Evolutionary conservation across 2,113 vertebrate species (phyloP).

Genomic region (Menidia beryllina): DNA sequence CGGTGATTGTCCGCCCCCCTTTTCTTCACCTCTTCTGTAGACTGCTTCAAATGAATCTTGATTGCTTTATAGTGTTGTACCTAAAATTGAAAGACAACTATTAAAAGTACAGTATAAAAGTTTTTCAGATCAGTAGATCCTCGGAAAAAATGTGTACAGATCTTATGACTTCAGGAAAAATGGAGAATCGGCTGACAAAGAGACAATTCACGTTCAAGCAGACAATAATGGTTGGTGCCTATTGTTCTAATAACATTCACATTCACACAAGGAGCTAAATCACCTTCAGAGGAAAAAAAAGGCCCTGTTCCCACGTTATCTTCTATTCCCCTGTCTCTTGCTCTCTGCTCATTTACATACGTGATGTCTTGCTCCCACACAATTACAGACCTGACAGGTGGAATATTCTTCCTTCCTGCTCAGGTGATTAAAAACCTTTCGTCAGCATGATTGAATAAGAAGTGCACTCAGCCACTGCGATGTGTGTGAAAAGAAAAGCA

Average conservation of each 20-base stretch:
- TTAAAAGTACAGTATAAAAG: too few relatives aligned
- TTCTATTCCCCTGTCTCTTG: conserved; percentile 58
- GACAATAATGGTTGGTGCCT: conserved; percentile 50
- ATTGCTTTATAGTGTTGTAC: background rate
- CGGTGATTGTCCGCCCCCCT: too few relatives aligned
- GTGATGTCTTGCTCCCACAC: conserved; percentile 52
- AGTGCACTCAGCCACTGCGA: conserved; percentile 51
- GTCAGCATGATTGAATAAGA: conserved; percentile 42
- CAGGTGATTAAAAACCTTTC: conserved; percentile 58
- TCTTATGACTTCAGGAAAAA: background rate
- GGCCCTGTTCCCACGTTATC: conserved; percentile 45
- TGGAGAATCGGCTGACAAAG: conserved; percentile 29
- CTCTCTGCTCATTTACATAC: conserved; percentile 53
- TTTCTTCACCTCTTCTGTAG: too few relatives aligned
- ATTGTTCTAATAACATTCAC: conserved; percentile 60
- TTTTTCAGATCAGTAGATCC: background rate
- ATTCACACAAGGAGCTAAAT: conserved; percentile 49
- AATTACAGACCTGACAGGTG: conserved; percentile 54
- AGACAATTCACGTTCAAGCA: conserved; percentile 34
- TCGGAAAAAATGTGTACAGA: background rate
- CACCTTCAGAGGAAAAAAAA: conserved; percentile 22
- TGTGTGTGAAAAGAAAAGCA: conserved; percentile 38
- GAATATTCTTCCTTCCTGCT: conserved; percentile 38
- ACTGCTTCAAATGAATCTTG: too few relatives aligned
- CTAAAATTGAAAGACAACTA: background rate